Base-by-base conservation (phyloP, 2,113 vertebrate genomes). In the Dendropsophus ebraccatus region DNA sequence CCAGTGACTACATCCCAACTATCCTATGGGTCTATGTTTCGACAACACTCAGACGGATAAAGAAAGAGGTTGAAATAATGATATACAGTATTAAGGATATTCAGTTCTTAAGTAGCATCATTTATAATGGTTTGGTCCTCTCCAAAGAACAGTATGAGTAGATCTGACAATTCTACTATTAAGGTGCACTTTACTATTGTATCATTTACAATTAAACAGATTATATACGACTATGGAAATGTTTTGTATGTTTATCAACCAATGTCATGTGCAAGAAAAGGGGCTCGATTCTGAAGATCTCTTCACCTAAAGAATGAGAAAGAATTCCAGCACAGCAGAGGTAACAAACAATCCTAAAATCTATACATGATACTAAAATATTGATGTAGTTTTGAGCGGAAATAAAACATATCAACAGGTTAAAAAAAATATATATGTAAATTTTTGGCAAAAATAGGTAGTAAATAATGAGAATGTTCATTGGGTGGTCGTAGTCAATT, bases 171-270 rank as follows among this genome's bases (percentile, higher is more conserved):
- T 70, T 70, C 65, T 5, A 35, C 62, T 67, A 32, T 69, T 23
- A 70, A 41, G 35, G 67, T 70, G 67, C 67, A 70, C 67, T 70
- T 70, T 70, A 70, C 35, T 32, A 70, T 41, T 70, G 35, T 70
- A 41, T 70, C 32, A 35, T 21, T 37, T 70, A 37, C 14, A 37
- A 70, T 70, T 37, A 37, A 37, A 70, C 67, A 70, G 67, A 70
- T 70, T 70, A 23, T 23, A 37, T 41, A 70, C 4, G 35, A 70
- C 19, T 41, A 16, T 37, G 19, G 19, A 70, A 70, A 70, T 70
- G 67, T 23, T 70, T 21, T 70, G 32, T 70, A 70, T 70, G 32
- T 41, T 70, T 41, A 23, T 41, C 9, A 11, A 41, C 21, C n/a
- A 70, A 69, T 69, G 28, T 35, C 1, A 19, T 69, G 30, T 69